Base-by-base conservation (phyloP, 2,888 invertebrate species). In the Papilio gigon region DNA sequence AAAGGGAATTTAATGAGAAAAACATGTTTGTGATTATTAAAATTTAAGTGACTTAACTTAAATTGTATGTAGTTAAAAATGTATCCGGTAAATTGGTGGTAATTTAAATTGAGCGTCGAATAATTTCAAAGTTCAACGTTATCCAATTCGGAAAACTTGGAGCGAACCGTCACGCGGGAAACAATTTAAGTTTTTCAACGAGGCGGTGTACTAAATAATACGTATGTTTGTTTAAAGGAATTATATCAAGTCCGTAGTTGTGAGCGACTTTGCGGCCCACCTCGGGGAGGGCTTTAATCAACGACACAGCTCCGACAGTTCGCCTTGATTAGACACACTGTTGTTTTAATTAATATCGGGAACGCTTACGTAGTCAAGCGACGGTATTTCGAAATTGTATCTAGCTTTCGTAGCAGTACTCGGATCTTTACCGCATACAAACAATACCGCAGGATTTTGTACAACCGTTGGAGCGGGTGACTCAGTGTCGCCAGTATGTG, bases 141-240 rank as follows among this genome's bases (percentile, higher is more conserved):
- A 25, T 53, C 53, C 53, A n/a, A 53, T 53, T 53, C 12, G 22
- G n/a, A 25, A 59, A 67, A 62, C 62, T 67, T 50, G 22, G 20
- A 68, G 50, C 30, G 40, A 64, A 50, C 20, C 20, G 65, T 60
- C 60, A 44, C 65, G 42, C 60, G 33, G 30, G 47, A 69, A 65
- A 60, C 60, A 65, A 69, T 69, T 69, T 69, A 65, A 69, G 65
- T 69, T 69, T 69, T 69, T 69, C 68, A 59, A 11, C 33, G 50
- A 40, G 33, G 50, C 40, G 50, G 11, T 60, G 53, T 44, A 44
- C 30, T 63, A 22, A 42, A 65, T 53, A 56, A 68, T 68, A 64
- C 59, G 59, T 64, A 47, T 64, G 63, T 64, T 64, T 63, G 63
- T 27, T 8, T 62, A 44, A 17, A 47, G 66, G 44, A 62, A 62